Evolutionary conservation across 2,888 invertebrate species (phyloP), one percentile per base, ranked within the genome.

Genomic region (Tipula confusa): DNA sequence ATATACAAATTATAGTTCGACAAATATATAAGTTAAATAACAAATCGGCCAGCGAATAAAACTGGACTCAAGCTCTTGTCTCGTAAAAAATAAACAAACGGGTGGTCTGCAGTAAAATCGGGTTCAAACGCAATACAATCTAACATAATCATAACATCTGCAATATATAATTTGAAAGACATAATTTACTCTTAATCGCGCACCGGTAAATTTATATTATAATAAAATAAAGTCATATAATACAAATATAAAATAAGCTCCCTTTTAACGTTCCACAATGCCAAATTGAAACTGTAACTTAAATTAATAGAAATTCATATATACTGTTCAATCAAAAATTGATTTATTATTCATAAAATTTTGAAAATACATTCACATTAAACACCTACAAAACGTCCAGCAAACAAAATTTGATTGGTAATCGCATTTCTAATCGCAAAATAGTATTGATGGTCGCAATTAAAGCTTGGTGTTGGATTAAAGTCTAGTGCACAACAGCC

Each of bases 41-140:
- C 15, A 43, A 82, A 15, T 11, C 29, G 15, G 28, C 38, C 64
- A 6, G 1, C 29, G 36, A 84, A 43, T 24, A 83, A 13, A 13
- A 24, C 15, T n/a, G 24, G 18, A 2, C 24, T 29, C 6, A 13
- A 18, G 24, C 24, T 9, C 18, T 2, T 7, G 33, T 82, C 83
- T 80, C 36, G 43, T 24, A 83, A n/a, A 3, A 36, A 38, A 81
- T n/a, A 83, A n/a, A 82, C 7, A 29, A 83, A 83, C 28, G 83
- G 83, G 43, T 83, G 83, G 48, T 83, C 81, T 0, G 29, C 43
- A n/a, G 13, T 38, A 43, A 83, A 83, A n/a, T 83, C 29, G 2
- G 3, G 29, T 2, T 64, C 48, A 18, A 64, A 9, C 2, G 4
- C 9, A 2, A 64, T 18, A 64, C 24, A 64, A 2, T 64, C 24